Evolutionary conservation across 2,113 vertebrate genomes (phyloP), one percentile per base, ranked within the genome.

Genomic region (Lampris incognitus): DNA sequence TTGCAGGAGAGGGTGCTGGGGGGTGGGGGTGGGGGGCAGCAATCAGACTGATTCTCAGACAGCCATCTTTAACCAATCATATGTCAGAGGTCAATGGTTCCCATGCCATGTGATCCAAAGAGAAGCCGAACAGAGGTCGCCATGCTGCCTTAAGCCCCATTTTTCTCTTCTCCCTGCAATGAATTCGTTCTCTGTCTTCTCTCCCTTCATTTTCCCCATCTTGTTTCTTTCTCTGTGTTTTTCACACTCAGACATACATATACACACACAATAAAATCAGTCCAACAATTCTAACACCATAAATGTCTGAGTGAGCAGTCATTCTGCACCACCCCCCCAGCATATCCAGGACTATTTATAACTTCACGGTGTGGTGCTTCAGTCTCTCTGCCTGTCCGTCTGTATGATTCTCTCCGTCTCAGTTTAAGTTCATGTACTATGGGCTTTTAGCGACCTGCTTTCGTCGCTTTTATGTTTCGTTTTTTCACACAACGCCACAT

Each of bases 31-130:
- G 24, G 24, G 24, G 24, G 24, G 24, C 24, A 64, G 4, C 6
- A 76, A 85, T 10, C 68, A 48, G 75, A 24, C 24, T 24, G 24
- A 24, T 24, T 49, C 36, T 51, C 67, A 60, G 76, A 68, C 74
- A 7, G 69, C 74, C 88, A 91, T 88, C 86, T 91, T 88, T 86
- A 88, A 91, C 83, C 87, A 89, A 88, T 90, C 86, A 86, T 64
- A 79, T 88, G 90, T 87, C 82, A 87, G 76, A 78, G 86, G 88
- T 88, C 86, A 91, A 84, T 81, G 65, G 82, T 52, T 54, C 75
- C 56, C 55, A 78, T 83, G 85, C 61, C 77, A 77, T 62, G 68
- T 60, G 55, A 88, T 74, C 77, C 62, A 50, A 78, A 78, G 80
- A 56, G 37, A 80, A 81, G 63, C 46, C 10, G 5, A 58, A 39